Percentiles rank a stretch among this genome's conserved stretches.
phyloP scores from a whole-genome alignment of 2,888 invertebrate genomes.

The Alsophila aescularia region DNA sequence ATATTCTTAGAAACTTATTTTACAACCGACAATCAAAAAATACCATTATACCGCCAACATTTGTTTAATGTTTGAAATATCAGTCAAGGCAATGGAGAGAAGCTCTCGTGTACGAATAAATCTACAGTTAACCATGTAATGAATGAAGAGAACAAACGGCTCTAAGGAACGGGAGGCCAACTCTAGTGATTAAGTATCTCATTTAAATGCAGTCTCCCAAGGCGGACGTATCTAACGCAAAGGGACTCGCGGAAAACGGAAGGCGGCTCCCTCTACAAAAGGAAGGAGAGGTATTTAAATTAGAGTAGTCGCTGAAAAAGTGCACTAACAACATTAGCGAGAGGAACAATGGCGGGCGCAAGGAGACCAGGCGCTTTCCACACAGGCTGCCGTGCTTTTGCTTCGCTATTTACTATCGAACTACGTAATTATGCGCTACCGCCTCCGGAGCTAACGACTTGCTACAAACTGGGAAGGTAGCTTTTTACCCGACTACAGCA shows the following conservation, averaged over 20 bases:
- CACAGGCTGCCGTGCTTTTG: conserved; percentile 41
- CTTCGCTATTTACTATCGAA: conserved; percentile 37
- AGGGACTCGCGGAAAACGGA: conserved; percentile 82
- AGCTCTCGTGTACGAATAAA: conserved; percentile 40
- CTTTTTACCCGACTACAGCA: too few species aligned
- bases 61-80: background rate
- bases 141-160: conserved; percentile 78
- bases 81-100: conserved; percentile 17
- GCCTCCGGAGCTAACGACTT: too few species aligned
- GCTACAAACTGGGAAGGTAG: too few species aligned
- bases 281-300: conserved; percentile 83
- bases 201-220: conserved; percentile 83
- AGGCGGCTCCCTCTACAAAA: conserved; percentile 81
- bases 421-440: conserved; percentile 1
- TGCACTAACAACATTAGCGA: conserved; percentile 83
- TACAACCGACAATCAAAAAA: conserved; percentile 6
- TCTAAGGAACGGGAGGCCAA: conserved; percentile 76
- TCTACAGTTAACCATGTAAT: conserved; percentile 61
- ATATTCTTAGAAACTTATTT: conserved; percentile 37
- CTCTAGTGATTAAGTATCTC: conserved; percentile 83
- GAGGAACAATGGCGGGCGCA: conserved; percentile 79
- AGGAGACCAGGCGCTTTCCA: conserved; percentile 67
- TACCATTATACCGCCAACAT: background rate
- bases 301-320: conserved; percentile 82
- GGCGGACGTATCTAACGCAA: conserved; percentile 80